Percentiles rank a stretch among this genome's conserved stretches.
Evolutionary conservation across 2,113 vertebrate species (phyloP).

Genomic region (Cromileptes altivelis): DNA sequence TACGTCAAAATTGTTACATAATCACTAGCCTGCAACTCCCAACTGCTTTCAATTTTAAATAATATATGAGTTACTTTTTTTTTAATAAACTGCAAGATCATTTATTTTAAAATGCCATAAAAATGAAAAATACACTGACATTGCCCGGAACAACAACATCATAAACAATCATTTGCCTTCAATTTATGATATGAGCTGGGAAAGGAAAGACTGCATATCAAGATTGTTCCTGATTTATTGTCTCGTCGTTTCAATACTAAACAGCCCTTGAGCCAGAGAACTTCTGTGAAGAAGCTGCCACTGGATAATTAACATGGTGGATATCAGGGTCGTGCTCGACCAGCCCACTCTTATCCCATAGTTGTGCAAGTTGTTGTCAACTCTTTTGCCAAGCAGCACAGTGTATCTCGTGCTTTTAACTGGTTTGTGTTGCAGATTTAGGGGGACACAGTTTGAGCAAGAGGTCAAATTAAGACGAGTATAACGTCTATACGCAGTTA

Average conservation of each 20-base stretch:
- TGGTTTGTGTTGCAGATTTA: background rate
- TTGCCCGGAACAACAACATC: background rate
- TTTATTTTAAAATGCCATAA: background rate
- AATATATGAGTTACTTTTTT: background rate
- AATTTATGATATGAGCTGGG: background rate
- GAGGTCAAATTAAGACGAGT: background rate
- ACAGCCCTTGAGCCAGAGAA: background rate
- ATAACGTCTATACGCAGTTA: background rate
- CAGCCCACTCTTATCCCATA: background rate
- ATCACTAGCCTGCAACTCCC: background rate
- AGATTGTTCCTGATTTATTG: background rate
- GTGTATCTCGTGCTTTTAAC: background rate
- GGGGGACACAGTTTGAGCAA: background rate
- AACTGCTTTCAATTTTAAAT: background rate
- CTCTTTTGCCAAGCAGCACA: background rate
- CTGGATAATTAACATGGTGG: conserved; percentile 20
- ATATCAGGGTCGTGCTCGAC: background rate
- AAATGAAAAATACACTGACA: background rate
- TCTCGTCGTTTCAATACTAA: background rate
- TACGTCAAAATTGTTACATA: background rate
- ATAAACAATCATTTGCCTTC: background rate
- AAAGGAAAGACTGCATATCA: background rate
- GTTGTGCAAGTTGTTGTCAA: conserved; percentile 7
- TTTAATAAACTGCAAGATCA: no score
- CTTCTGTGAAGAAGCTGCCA: background rate